These are phyloP conservation scores for Stramonita haemastoma DNA, from an alignment of 2,888 invertebrate genomes.

Conservation along the genomic window DNA sequence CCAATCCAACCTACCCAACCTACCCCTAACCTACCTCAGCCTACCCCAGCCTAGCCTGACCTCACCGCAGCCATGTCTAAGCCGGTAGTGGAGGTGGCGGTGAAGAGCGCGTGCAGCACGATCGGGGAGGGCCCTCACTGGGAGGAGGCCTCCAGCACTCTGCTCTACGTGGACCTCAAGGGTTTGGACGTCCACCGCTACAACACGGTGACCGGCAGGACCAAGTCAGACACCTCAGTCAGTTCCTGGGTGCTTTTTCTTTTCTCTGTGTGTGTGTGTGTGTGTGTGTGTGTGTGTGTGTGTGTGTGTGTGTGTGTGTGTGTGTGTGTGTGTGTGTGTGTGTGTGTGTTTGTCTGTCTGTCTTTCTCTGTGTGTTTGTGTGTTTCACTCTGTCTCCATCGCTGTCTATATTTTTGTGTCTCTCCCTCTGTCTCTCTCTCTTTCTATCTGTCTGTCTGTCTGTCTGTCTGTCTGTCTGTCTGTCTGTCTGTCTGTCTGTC, in stretches of 20 bases:
- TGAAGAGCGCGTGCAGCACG: conserved; percentile 60
- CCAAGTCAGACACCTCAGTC: conserved; percentile 66
- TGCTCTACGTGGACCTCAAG: conserved; percentile 71
- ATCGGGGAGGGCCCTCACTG: conserved; percentile 75
- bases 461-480: no score
- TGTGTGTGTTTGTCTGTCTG: not conserved
- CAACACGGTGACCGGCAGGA: conserved; percentile 61
- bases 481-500: no score
- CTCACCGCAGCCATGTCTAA: conserved; percentile 36
- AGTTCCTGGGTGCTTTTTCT: conserved; percentile 7
- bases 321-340: conserved; percentile 17
- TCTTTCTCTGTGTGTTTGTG: no score
- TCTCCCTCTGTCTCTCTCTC: no score
- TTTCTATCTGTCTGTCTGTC: no score
- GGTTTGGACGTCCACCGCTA: conserved; percentile 64
- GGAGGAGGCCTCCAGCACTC: conserved; percentile 65
- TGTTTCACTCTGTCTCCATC: no score
- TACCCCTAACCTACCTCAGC: not conserved
- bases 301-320: conserved; percentile 19
- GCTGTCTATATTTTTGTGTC: no score
- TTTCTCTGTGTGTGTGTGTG: not conserved
- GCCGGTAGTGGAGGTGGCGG: conserved; percentile 56
- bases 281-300: conserved; percentile 17
- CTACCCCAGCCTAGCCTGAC: not conserved
- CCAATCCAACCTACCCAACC: no score